Conservation (phyloP, 2,113 vertebrate species). For the Ceyx melanurus region DNA sequence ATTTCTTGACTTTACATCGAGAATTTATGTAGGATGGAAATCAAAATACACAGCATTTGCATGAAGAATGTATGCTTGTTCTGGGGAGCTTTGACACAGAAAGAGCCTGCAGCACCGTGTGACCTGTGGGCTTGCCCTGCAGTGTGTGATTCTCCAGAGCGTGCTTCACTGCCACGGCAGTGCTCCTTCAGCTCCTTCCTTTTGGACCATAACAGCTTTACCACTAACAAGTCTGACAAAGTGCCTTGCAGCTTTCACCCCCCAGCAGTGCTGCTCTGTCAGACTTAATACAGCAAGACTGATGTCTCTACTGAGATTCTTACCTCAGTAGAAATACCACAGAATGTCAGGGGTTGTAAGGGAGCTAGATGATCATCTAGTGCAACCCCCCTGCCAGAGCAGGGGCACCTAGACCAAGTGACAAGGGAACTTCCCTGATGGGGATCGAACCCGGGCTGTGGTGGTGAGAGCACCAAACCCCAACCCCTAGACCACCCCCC, state of each 20-base stretch:
- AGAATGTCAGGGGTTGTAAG: too few relatives aligned
- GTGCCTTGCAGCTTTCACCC: not conserved
- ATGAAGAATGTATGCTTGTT: conserved; percentile 54
- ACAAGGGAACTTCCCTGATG: too few relatives aligned
- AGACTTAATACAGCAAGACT: not conserved
- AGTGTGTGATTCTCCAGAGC: not conserved
- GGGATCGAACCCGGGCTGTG: too few relatives aligned
- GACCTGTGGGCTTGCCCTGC: not conserved
- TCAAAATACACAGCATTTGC: conserved; percentile 77
- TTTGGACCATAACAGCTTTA: not conserved
- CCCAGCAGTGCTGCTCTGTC: not conserved
- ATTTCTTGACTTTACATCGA: conserved; percentile 53
- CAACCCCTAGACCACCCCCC: too few relatives aligned
- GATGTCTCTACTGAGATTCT: not conserved
- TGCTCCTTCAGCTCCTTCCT: not conserved
- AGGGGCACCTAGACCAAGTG: too few relatives aligned
- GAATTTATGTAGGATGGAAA: conserved; percentile 68
- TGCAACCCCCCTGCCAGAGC: too few relatives aligned
- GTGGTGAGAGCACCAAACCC: too few relatives aligned
- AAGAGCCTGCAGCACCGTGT: not conserved
- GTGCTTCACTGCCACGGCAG: not conserved
- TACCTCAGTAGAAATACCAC: not conserved
- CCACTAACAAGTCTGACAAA: not conserved
- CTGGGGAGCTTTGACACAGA: not conserved
- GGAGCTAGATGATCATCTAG: too few relatives aligned